phyloP scores from a whole-genome alignment of 92 coral and sea anemone species.

The Phenganax stokvisi region DNA sequence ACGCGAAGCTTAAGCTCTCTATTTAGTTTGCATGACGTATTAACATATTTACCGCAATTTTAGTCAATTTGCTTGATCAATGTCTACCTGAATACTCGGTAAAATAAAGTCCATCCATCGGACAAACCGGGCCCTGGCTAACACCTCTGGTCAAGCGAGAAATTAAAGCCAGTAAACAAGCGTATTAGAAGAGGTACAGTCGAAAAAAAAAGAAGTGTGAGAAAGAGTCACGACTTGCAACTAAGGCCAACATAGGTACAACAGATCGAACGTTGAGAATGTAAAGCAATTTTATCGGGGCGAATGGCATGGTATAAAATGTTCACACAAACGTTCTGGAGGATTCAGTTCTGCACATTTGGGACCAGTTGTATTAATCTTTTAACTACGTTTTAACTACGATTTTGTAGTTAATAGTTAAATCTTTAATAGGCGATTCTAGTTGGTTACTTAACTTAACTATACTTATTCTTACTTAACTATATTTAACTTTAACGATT shows the following conservation, averaged over 20 bases:
- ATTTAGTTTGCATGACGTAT: background rate
- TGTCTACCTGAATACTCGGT: conserved; percentile 11
- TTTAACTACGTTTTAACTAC: too few species aligned
- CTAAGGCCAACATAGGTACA: conserved; percentile 23
- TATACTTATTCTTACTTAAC: too few species aligned
- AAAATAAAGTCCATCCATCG: too few species aligned
- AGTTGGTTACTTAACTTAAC: too few species aligned
- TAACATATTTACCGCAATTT: conserved; percentile 24
- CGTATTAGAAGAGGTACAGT: conserved; percentile 22
- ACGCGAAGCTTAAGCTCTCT: too few species aligned
- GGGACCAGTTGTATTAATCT: too few species aligned
- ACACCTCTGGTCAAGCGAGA: conserved; percentile 12
- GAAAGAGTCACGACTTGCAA: conserved; percentile 10
- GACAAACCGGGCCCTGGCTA: conserved; percentile 3
- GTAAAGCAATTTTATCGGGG: background rate
- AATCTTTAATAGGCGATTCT: too few species aligned
- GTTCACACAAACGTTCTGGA: too few species aligned
- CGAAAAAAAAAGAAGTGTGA: conserved; percentile 10
- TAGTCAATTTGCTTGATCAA: conserved; percentile 16
- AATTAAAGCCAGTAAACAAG: conserved; percentile 24
- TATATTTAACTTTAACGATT: too few species aligned
- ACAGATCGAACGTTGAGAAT: background rate
- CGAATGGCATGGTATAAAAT: background rate
- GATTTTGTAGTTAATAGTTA: too few species aligned
- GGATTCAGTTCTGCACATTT: too few species aligned